Evolutionary conservation across 2,113 vertebrate genomes (phyloP).

Genomic region (Mastomys natalensis): DNA sequence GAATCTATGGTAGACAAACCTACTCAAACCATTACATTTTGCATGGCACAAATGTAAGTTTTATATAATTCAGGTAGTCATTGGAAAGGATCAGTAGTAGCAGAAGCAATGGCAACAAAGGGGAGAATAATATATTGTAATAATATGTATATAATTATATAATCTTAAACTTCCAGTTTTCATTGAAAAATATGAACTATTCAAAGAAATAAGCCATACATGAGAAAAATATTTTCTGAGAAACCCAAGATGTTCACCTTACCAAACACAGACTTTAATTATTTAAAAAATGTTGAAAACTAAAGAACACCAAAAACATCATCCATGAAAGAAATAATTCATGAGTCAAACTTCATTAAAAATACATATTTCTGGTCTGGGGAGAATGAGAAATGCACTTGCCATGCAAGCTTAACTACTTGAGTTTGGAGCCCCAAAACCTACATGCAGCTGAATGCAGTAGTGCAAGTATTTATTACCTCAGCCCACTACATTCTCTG

Average conservation of each 20-base stretch:
- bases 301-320: neutral
- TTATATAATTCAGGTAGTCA: neutral
- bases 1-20: too few species aligned
- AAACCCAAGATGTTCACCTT: neutral
- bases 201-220: neutral
- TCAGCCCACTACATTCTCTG: neutral
- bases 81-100: neutral
- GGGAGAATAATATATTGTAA: neutral
- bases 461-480: too few species aligned
- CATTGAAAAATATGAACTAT: neutral
- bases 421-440: neutral
- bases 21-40: neutral
- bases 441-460: neutral
- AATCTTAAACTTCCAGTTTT: neutral
- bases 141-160: neutral
- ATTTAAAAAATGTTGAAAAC: conserved; percentile 10
- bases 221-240: neutral
- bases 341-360: neutral
- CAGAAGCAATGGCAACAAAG: neutral
- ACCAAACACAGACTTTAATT: neutral
- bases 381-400: neutral
- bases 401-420: neutral
- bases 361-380: neutral
- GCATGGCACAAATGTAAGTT: neutral
- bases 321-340: neutral